A percentile compares a stretch with the other conserved stretches of the same genome.
Evolutionary conservation across 2,888 invertebrate genomes (phyloP).

Genomic region (Meganola albula): DNA sequence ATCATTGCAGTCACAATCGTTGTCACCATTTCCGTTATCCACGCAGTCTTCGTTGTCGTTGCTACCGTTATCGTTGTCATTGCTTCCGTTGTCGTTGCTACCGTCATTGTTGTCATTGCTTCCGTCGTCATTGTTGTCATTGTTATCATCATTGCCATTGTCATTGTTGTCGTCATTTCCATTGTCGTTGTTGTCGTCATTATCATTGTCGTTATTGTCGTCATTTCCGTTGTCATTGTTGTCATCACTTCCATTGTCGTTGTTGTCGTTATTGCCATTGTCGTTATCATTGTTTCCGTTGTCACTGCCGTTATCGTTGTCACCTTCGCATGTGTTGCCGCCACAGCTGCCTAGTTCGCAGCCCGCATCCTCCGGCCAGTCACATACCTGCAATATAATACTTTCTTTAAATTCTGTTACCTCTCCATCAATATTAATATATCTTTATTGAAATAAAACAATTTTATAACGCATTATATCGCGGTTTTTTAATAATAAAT

Average conservation of each 20-base stretch:
- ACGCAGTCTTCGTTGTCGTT: background rate
- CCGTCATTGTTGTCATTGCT: conserved; percentile 5
- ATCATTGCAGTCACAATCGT: background rate
- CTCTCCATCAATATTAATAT: no score
- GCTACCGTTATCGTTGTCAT: background rate
- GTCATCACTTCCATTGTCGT: conserved; percentile 4
- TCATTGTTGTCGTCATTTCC: conserved; percentile 8
- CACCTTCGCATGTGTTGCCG: background rate
- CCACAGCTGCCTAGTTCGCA: conserved; percentile 14
- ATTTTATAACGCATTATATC: no score
- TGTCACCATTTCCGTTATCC: background rate
- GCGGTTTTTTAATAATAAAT: no score
- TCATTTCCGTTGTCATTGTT: conserved; percentile 5
- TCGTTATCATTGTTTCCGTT: background rate
- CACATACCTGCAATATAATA: conserved; percentile 28
- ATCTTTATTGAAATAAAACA: no score
- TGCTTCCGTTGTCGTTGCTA: conserved; percentile 3
- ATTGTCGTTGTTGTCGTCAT: conserved; percentile 9
- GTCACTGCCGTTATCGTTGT: conserved; percentile 8
- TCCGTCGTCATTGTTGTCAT: conserved; percentile 1
- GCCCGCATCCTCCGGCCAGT: conserved; percentile 27
- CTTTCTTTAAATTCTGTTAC: no score
- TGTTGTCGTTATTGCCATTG: conserved; percentile 5
- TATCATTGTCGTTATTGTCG: conserved; percentile 8
- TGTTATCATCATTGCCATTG: conserved; percentile 8